These are phyloP conservation scores for Troides oblongomaculatus DNA, from an alignment of 2,888 invertebrate genomes.

Conservation along the genomic window DNA sequence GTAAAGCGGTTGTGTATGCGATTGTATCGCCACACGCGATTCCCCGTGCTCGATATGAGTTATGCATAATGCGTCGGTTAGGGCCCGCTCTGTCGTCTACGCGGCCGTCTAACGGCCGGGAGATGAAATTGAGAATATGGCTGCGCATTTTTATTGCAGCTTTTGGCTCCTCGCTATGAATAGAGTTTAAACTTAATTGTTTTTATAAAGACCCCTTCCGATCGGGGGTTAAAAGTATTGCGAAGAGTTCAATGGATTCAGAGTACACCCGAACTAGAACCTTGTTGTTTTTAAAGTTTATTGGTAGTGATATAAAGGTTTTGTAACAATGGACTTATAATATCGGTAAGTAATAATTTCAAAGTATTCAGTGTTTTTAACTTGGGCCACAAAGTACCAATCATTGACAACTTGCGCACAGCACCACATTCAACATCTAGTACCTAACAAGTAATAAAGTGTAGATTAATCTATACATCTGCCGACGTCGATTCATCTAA, in stretches of 20 bases:
- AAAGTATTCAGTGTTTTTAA: no score
- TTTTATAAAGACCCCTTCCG: no score
- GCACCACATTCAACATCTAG: not conserved
- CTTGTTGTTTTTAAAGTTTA: no score
- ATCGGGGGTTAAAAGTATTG: no score
- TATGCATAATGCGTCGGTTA: conserved; percentile 54
- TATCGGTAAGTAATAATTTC: no score
- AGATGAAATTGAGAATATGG: conserved; percentile 22
- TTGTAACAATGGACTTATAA: no score
- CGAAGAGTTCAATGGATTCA: no score
- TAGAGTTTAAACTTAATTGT: no score
- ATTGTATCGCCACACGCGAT: conserved; percentile 60
- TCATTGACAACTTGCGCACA: no score
- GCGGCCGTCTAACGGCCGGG: conserved; percentile 28
- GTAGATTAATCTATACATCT: conserved; percentile 28
- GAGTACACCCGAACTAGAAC: no score
- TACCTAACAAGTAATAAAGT: conserved; percentile 30
- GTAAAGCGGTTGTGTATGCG: conserved; percentile 52
- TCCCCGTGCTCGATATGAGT: conserved; percentile 53
- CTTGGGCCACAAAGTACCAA: no score
- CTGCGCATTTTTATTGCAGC: conserved; percentile 17
- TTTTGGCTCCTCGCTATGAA: not conserved
- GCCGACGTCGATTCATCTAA: conserved; percentile 36
- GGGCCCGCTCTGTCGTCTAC: conserved; percentile 43
- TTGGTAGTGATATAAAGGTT: no score